These are phyloP conservation scores for Hybognathus amarus DNA, from an alignment of 2,797 vertebrate species.

Conservation along the genomic window DNA sequence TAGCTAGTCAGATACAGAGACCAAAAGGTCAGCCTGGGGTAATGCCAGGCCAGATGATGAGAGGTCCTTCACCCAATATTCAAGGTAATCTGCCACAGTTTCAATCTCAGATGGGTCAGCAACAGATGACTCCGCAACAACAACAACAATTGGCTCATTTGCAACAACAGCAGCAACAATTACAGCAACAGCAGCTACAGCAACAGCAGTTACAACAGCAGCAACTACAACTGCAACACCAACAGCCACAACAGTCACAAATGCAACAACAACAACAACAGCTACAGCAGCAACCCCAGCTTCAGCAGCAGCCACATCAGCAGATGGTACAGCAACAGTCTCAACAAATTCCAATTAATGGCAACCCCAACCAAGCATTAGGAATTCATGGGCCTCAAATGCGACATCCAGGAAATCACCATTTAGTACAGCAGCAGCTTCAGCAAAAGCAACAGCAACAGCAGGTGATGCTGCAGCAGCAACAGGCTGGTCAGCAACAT, in stretches of 20 bases:
- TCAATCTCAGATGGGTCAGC: conserved; percentile 80
- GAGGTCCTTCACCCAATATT: conserved; percentile 91
- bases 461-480: conserved; percentile 71
- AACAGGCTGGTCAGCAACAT: conserved; percentile 79
- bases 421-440: conserved; percentile 75
- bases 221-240: conserved; percentile 78
- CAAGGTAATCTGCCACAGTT: conserved; percentile 92
- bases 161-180: conserved; percentile 80
- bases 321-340: conserved; percentile 58
- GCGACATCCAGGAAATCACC: conserved; percentile 82
- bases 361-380: conserved; percentile 89
- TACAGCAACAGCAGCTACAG: conserved; percentile 62
- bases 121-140: conserved; percentile 80
- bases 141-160: conserved; percentile 78
- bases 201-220: conserved; percentile 75
- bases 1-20: conserved; percentile 93
- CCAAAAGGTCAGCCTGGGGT: conserved; percentile 87
- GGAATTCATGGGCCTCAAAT: conserved; percentile 93
- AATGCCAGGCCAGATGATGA: conserved; percentile 92
- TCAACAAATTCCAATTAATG: conserved; percentile 83
- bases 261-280: conserved; percentile 78
- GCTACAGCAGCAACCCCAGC: conserved; percentile 76
- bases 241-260: conserved; percentile 80
- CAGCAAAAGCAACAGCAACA: conserved; percentile 80
- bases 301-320: conserved; percentile 78